Conservation (phyloP, 30 jellyfish, hydroid and myxozoan species). For the Pelagia noctiluca region DNA sequence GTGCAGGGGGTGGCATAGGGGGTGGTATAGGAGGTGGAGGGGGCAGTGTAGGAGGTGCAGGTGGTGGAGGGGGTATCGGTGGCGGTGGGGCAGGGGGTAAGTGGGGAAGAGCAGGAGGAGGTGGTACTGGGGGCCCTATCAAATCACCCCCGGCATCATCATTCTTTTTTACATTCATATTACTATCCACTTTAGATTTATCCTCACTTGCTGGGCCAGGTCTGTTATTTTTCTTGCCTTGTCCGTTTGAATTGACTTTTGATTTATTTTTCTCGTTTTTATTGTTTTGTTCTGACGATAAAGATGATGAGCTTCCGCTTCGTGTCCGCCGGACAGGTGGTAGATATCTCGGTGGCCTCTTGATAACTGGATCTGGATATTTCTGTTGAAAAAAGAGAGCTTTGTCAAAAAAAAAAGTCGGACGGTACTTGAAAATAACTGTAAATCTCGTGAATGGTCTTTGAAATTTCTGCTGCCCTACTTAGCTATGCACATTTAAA, state of each 20-base stretch:
- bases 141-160: too few species aligned
- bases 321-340: constrained; percentile 91
- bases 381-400: constrained; percentile 42
- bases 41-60: constrained; percentile 41
- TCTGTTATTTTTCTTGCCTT: background rate
- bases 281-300: too few species aligned
- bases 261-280: background rate
- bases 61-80: constrained; percentile 74
- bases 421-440: too few species aligned
- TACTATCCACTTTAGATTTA: background rate
- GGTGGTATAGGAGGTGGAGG: background rate
- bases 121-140: constrained; percentile 62
- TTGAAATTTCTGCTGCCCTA: too few species aligned
- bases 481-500: too few species aligned
- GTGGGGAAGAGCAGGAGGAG: constrained; percentile 58
- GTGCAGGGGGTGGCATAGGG: too few species aligned
- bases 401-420: too few species aligned
- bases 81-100: constrained; percentile 78
- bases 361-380: constrained; percentile 76
- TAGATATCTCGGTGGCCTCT: constrained; percentile 86
- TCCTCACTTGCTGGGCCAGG: constrained; percentile 7
- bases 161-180: background rate
- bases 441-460: too few species aligned
- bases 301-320: constrained; percentile 60
- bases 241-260: background rate